These are phyloP conservation scores for Chelon auratus DNA, from an alignment of 2,797 vertebrate species.

Conservation along the genomic window DNA sequence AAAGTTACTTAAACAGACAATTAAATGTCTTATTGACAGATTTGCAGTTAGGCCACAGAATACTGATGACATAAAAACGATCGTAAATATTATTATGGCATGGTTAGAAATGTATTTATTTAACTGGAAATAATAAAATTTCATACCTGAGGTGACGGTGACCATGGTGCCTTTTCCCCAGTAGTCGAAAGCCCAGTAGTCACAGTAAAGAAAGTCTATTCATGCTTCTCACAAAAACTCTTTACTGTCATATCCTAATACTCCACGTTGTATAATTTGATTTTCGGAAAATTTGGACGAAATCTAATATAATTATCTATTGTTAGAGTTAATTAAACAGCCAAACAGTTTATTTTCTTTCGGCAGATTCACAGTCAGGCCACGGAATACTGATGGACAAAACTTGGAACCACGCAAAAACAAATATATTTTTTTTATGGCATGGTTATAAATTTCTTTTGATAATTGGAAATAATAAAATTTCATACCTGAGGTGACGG, in stretches of 20 bases:
- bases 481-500: neutral
- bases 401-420: neutral
- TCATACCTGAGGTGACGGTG: slow-evolving; percentile 24
- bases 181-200: slow-evolving; percentile 51
- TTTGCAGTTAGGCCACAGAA: neutral
- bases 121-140: neutral
- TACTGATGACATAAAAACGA: neutral
- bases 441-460: neutral
- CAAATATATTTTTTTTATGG: neutral
- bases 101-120: neutral
- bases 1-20: neutral
- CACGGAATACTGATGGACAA: neutral
- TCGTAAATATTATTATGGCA: neutral
- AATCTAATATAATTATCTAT: too few relatives aligned
- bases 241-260: neutral
- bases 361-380: too few relatives aligned
- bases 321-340: neutral
- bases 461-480: neutral
- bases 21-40: too few relatives aligned
- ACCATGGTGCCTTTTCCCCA: slow-evolving; percentile 79
- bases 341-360: neutral
- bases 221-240: slow-evolving; percentile 43
- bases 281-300: too few relatives aligned
- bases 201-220: slow-evolving; percentile 44
- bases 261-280: neutral